Base-by-base conservation (phyloP, 2,888 invertebrate species). In the Cosmia trapezina region DNA sequence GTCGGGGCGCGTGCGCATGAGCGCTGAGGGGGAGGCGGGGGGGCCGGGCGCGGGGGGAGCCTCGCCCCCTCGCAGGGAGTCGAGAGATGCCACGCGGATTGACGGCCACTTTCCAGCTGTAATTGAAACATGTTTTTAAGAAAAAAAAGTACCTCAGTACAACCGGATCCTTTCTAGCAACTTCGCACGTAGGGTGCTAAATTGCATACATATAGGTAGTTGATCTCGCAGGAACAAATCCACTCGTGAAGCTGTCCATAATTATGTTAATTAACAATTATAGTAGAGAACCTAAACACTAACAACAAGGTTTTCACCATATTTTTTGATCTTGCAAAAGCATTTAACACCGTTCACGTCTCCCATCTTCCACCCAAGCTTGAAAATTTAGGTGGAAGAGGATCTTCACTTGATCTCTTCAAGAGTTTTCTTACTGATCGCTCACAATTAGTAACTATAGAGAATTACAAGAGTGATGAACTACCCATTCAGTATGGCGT, bases 1-100 rank as follows among this genome's bases (percentile, higher is more conserved):
- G 90, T 96, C 96, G 14, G 96, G 96, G 0, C 96, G 87, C 4
- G 94, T 94, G 54, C 93, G 86, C 95, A 96, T 95, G 11, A 95
- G 92, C 7, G 92, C 92, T 1, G 93, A 91, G 6, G 94, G 93
- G 0, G 93, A 92, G 0, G 92, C 89, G 19, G 85, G 84, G 8
- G 80, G 92, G 6, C 90, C 9, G 87, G 43, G 12, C 41, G n/a
- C 47, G 22, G 67, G 59, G 28, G 73, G 64, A 22, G 83, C n/a
- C 1, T 78, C 83, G 5, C 73, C 72, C 0, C 86, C 90, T 0
- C 94, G 91, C 0, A 95, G 90, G 0, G 93, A 92, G 78, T 96
- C 96, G 7, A 96, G 86, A 4, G 91, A 91, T 2, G 96, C 95
- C 7, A 96, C 95, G n/a, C 96, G 93, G 59, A 96, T 95, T 0